Percentiles rank a stretch among this genome's conserved stretches.
Evolutionary conservation across 2,797 vertebrate genomes (phyloP).

Genomic region (Eleutherodactylus coqui): DNA sequence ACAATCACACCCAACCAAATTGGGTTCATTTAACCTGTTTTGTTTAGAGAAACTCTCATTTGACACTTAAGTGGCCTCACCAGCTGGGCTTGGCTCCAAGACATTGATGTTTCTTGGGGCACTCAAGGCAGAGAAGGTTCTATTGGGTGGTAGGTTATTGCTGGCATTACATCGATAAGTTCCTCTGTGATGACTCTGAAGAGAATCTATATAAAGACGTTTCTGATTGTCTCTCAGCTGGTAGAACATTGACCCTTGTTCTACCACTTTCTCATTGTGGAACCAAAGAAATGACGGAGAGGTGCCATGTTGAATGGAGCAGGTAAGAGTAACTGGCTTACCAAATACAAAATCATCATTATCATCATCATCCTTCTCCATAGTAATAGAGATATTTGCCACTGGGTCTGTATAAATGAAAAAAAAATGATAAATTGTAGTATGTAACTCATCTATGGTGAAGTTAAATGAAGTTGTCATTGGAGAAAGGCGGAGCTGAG

Average conservation of each 20-base stretch:
- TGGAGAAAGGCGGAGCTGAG: too few relatives aligned
- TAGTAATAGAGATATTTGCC: neutral
- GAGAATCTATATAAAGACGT: constrained; percentile 1
- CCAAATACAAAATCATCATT: neutral
- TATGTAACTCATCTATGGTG: neutral
- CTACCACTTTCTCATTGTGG: neutral
- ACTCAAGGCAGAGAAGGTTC: neutral
- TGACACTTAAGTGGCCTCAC: neutral
- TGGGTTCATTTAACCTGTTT: neutral
- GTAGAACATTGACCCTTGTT: constrained; percentile 11
- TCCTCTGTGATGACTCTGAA: constrained; percentile 6
- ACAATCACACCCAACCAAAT: neutral
- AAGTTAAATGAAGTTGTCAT: neutral
- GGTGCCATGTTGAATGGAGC: constrained; percentile 8
- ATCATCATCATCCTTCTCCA: neutral
- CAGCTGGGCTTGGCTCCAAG: neutral
- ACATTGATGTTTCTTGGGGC: neutral
- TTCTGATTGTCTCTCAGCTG: constrained; percentile 22
- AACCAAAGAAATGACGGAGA: constrained; percentile 1
- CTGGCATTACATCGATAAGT: constrained; percentile 16
- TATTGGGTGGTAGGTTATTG: constrained; percentile 25
- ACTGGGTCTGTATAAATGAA: constrained; percentile 20
- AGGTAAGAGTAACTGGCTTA: constrained; percentile 16
- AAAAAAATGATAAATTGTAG: neutral
- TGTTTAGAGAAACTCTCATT: neutral